Base-by-base conservation (phyloP, 2,113 vertebrate genomes). In the Equus quagga region DNA sequence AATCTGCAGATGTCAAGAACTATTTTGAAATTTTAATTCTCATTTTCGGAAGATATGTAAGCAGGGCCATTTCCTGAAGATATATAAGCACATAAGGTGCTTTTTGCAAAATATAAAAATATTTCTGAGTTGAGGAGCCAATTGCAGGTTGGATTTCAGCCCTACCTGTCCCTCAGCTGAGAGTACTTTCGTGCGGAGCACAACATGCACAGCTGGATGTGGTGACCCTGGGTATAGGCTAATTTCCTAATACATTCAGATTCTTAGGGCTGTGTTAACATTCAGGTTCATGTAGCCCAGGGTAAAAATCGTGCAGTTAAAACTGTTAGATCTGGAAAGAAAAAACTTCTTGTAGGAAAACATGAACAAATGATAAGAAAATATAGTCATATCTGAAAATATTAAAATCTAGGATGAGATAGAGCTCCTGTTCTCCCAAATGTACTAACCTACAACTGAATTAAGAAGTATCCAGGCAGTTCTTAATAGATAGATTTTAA, bases 351-450 rank as follows among this genome's bases (percentile, higher is more conserved):
- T 44, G 2, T 65, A 93, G 14, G 19, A 65, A 58, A 84, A 86
- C 33, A 79, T 62, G 64, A 15, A 79, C 4, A 18, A 94, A 23
- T 89, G 31, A 82, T 79, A 49, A 96, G 81, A 80, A 94, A 96
- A 97, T 58, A 81, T 4, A 85, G 41, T 93, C 26, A n/a, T 82
- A 86, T 65, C 19, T 81, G 18, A 93, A 72, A 96, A 91, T 89
- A 96, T 72, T 93, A 91, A 95, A 96, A 79, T 86, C n/a, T 84
- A 97, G 11, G 26, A 94, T 84, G 31, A 78, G 41, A 46, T 12
- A 79, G 56, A 91, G 44, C 19, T 72, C 73, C 79, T 73, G n/a
- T 26, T 86, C 8, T 91, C 56, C 33, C 44, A 93, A 90, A 76
- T 72, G 46, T 95, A 28, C 80, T 96, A 76, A 73, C 46, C 69